Percentiles rank a stretch among this genome's conserved stretches.
Evolutionary conservation across 2,888 invertebrate genomes (phyloP).

Genomic region (Tolmerus cingulatus): DNA sequence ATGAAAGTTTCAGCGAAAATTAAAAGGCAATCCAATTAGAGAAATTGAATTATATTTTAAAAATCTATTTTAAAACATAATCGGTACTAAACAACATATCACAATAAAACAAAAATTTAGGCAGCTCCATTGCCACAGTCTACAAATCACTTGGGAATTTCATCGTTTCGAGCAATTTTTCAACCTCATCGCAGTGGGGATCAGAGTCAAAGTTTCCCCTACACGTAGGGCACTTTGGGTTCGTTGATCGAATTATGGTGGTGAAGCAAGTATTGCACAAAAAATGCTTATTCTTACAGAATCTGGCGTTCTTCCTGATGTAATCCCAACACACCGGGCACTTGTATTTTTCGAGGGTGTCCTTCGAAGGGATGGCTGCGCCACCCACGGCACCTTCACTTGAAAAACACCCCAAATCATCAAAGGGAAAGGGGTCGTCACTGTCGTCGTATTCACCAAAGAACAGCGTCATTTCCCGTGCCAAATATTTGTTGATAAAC

Average conservation of each 20-base stretch:
- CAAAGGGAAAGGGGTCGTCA: no score
- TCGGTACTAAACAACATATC: neutral
- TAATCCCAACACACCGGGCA: neutral
- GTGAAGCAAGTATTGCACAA: neutral
- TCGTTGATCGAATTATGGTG: neutral
- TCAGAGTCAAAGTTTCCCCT: neutral
- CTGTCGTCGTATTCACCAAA: neutral
- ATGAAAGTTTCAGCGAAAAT: neutral
- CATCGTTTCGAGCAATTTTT: neutral
- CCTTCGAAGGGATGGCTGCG: neutral
- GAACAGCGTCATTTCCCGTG: neutral
- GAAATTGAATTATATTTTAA: neutral
- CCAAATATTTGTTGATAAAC: neutral
- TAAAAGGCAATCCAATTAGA: neutral
- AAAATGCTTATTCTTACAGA: conserved; percentile 1
- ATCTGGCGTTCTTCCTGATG: neutral
- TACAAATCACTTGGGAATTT: neutral
- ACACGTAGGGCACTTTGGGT: neutral
- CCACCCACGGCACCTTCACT: neutral
- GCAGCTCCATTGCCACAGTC: neutral
- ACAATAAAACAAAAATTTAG: neutral
- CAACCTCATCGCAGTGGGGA: neutral
- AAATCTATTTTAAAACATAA: neutral
- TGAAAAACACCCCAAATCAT: neutral
- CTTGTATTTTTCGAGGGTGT: neutral